These are phyloP conservation scores for Calcarius lapponicus DNA, from an alignment of 2,797 vertebrate genomes.

Conservation along the genomic window DNA sequence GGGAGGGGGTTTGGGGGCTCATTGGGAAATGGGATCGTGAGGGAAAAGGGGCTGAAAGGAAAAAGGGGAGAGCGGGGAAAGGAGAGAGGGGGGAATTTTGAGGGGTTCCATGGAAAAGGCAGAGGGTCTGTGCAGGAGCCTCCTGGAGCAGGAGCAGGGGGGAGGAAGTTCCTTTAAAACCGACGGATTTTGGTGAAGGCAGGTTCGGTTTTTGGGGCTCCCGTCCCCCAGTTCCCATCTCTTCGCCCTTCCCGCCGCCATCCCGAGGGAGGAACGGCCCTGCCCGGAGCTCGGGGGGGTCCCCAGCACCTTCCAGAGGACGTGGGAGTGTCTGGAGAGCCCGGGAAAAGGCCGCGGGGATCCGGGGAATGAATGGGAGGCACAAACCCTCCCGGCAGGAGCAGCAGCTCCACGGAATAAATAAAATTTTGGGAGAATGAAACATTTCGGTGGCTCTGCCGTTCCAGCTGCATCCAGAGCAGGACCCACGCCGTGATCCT, in stretches of 20 bases:
- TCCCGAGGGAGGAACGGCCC: background rate
- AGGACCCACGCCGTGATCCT: background rate
- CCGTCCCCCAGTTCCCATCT: background rate
- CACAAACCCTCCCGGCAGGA: too few relatives aligned
- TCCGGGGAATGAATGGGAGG: too few relatives aligned
- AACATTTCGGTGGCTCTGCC: too few relatives aligned
- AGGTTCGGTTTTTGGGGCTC: accelerated
- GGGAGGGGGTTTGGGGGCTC: too few relatives aligned
- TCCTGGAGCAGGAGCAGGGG: background rate
- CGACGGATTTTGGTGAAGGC: accelerated
- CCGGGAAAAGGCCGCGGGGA: background rate
- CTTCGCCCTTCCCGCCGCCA: background rate
- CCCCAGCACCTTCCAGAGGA: background rate
- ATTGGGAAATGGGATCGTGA: background rate
- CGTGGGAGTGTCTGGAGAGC: background rate
- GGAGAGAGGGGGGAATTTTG: too few relatives aligned
- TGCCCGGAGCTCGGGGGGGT: background rate
- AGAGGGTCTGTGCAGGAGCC: background rate
- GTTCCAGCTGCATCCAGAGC: background rate
- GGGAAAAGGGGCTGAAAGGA: background rate
- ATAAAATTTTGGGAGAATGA: background rate
- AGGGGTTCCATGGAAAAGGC: background rate
- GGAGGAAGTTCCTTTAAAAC: background rate
- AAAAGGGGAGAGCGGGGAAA: background rate
- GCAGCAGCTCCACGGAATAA: accelerated